Percentiles rank a stretch among this genome's conserved stretches.
Evolutionary conservation across 2,113 vertebrate genomes (phyloP).

Genomic region (Labeo catla): DNA sequence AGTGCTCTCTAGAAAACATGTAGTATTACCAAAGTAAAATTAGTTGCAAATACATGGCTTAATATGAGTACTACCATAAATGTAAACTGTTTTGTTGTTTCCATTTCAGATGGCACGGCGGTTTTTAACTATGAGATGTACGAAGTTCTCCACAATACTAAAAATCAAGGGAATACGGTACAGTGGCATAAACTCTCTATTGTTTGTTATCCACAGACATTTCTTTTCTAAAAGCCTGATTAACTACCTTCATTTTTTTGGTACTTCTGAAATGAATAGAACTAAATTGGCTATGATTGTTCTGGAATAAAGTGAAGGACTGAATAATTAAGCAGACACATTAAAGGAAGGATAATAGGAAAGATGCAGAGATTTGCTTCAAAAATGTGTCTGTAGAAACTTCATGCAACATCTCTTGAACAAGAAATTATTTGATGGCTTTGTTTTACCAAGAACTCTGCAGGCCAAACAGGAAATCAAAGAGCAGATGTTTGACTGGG

Average conservation of each 20-base stretch:
- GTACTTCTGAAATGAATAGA: background rate
- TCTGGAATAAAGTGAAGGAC: background rate
- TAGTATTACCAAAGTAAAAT: background rate
- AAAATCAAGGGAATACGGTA: conserved; percentile 29
- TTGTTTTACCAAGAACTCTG: background rate
- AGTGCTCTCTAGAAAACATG: background rate
- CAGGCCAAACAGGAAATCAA: background rate
- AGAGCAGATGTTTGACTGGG: background rate
- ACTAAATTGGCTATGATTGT: background rate
- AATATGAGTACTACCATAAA: background rate
- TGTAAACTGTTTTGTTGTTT: background rate
- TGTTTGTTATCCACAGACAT: background rate
- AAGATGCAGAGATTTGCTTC: background rate
- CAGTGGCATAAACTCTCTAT: background rate
- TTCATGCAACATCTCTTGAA: background rate
- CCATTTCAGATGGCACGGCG: background rate
- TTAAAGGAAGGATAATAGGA: background rate
- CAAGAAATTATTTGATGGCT: background rate
- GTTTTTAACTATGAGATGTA: background rate
- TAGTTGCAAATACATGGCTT: background rate
- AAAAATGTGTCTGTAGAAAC: background rate
- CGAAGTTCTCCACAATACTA: background rate
- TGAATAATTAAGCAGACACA: background rate
- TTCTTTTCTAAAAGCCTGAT: background rate
- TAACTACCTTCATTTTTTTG: background rate